Evolutionary conservation across 2,113 vertebrate species (phyloP).

Genomic region (Gavia stellata): DNA sequence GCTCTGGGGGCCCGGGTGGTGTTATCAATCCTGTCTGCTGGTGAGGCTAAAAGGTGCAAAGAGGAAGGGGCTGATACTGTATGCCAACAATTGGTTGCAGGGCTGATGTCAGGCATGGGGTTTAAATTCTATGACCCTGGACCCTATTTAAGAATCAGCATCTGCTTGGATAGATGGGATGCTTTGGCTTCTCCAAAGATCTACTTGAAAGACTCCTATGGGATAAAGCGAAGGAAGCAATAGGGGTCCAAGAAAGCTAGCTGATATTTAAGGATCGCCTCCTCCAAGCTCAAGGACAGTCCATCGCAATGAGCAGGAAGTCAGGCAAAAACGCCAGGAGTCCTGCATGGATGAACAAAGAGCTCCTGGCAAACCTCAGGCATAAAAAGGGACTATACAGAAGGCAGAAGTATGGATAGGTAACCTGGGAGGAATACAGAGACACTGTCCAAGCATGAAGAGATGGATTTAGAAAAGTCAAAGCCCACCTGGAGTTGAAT

Average conservation of each 20-base stretch:
- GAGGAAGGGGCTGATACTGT: neutral
- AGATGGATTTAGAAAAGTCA: neutral
- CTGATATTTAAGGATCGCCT: no score
- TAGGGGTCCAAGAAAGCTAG: neutral
- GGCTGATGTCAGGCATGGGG: neutral
- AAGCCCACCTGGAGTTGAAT: neutral
- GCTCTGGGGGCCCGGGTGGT: neutral
- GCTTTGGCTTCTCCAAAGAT: neutral
- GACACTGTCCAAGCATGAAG: neutral
- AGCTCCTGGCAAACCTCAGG: neutral
- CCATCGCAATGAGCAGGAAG: neutral
- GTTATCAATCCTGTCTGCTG: neutral
- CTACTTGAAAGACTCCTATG: neutral
- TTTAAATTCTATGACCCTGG: rapidly evolving
- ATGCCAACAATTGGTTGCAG: neutral
- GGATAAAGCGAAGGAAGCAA: neutral
- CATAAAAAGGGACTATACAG: neutral
- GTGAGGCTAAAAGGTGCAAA: neutral
- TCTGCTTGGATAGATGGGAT: neutral
- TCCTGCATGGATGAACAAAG: neutral
- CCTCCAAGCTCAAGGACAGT: neutral
- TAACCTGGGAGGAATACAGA: neutral
- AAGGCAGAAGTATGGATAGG: neutral
- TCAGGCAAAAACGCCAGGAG: neutral
- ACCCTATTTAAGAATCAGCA: neutral